These are phyloP conservation scores for Myrmophylax atrothorax DNA, from an alignment of 2,113 vertebrate genomes.

Conservation along the genomic window DNA sequence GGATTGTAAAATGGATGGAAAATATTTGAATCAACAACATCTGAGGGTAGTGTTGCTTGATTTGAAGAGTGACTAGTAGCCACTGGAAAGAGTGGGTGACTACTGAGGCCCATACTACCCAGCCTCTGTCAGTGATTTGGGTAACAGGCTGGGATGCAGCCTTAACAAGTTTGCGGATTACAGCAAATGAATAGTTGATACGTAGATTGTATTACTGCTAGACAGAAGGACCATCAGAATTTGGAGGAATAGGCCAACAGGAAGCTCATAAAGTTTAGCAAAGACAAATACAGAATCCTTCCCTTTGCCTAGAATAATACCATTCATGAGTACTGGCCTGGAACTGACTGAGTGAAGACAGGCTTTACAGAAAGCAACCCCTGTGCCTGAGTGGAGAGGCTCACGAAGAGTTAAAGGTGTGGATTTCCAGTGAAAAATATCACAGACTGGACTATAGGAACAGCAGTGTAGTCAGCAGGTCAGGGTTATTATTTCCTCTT, in stretches of 20 bases:
- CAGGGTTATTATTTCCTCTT: background rate
- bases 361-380: background rate
- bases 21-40: background rate
- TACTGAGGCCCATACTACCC: background rate
- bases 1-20: background rate
- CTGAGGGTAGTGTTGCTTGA: background rate
- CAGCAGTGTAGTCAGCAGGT: background rate
- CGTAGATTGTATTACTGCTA: background rate
- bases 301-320: background rate
- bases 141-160: background rate
- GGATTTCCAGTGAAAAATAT: background rate
- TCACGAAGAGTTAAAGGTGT: background rate
- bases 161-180: background rate
- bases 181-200: background rate
- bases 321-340: background rate
- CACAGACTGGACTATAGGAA: background rate
- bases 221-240: background rate
- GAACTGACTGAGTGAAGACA: background rate
- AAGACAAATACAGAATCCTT: background rate
- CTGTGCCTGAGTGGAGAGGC: background rate
- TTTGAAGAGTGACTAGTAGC: background rate
- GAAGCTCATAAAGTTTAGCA: background rate
- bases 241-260: background rate
- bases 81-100: background rate
- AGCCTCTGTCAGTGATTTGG: background rate